Evolutionary conservation across 2,113 vertebrate genomes (phyloP), one percentile per base, ranked within the genome.

Genomic region (Geothlypis trichas): DNA sequence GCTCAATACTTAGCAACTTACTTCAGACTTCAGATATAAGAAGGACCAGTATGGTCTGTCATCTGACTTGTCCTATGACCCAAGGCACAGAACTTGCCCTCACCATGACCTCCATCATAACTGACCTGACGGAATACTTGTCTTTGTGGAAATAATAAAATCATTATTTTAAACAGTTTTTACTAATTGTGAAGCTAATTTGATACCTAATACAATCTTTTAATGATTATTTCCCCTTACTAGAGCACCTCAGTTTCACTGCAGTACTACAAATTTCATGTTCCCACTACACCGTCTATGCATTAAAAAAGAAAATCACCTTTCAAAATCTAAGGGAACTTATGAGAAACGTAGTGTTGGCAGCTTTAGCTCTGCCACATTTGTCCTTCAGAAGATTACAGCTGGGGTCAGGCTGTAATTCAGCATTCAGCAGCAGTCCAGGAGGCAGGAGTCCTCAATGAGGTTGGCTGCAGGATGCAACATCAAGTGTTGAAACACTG

Each of bases 121-220:
- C 35, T 10, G 11, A 58, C 19, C n/a, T 28, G 7, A 15, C 0
- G 0, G 69, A 90, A 68, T 18, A 49, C 8, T 59, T 49, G 33
- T 2, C 71, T 68, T 79, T 44, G 11, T n/a, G 44, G 61, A 84
- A 87, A 63, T n/a, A 58, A 63, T 28, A 77, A 84, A 71, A 63
- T 33, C 15, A 52, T 27, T 1, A 51, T 20, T 87, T 87, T 27
- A 46, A 83, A n/a, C 26, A 44, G 51, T 27, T 79, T 90, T n/a
- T 61, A 28, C 13, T 51, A 88, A 65, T 6, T 57, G 15, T 31
- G 46, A 89, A 87, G n/a, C 15, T 91, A 51, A 78, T 67, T 51
- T 72, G 47, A 57, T 57, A 41, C 20, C 22, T 49, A 61, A 17
- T 9, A 59, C 15, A 46, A 63, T 35, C 35, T 82, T 67, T 14